Base-by-base conservation (phyloP, 1,140 invertebrate species). In the Piezodorus guildinii region DNA sequence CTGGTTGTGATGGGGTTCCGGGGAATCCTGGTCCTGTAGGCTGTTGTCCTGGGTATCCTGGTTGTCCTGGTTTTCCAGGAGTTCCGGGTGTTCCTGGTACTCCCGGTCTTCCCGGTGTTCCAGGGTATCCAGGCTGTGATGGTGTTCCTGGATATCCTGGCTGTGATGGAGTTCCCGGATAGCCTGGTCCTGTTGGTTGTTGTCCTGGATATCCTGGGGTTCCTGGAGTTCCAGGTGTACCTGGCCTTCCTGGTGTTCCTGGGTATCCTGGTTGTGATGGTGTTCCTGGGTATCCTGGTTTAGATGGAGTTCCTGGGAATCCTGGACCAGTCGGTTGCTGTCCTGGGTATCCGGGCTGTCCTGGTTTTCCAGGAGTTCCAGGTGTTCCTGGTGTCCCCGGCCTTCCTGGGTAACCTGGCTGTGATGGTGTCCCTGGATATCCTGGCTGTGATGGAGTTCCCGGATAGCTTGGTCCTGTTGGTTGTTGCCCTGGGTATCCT, bases 91-190 rank as follows among this genome's bases (percentile, higher is more conserved):
- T 60, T 21, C 69, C 70, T 64, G 70, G 69, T 21, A 69, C 45
- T 4, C 69, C 70, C 17, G 67, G 68, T 39, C 65, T 52, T 12
- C 67, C 69, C 69, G 66, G 62, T 46, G 70, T 27, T 66, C 63
- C 70, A 60, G 66, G 64, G 1, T 54, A 23, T 59, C 27, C 34
- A 34, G 61, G 34, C 9, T 39, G 34, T 59, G 49, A 54, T 30
- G 73, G 77, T 19, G 30, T 69, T 27, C 69, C 73, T 69, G 77
- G 76, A 25, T 19, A 60, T 45, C 73, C 74, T 44, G 78, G 77
- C 58, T 19, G 25, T 15, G 68, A 64, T 1, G 67, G 66, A 21
- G 0, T 34, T 46, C 62, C 63, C 44, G 72, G 70, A 9, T 27
- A 23, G 14, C 66, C 62, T 25, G 71, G 71, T 60, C 45, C 60